These are phyloP conservation scores for Pachycephala philippinensis DNA, from an alignment of 2,113 vertebrate species.

Conservation along the genomic window DNA sequence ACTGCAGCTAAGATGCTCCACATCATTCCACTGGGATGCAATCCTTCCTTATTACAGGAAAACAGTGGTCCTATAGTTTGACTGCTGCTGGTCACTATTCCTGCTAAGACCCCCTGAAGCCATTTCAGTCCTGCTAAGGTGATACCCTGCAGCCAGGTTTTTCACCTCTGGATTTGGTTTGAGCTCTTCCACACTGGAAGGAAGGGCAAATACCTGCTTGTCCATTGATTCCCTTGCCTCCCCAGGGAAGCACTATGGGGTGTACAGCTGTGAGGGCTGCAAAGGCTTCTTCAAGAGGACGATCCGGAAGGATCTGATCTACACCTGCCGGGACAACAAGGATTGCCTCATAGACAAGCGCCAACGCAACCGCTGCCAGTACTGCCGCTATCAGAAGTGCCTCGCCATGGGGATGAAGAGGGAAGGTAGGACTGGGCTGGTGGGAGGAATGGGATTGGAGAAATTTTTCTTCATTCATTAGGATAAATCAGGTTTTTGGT, in stretches of 20 bases:
- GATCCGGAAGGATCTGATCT: constrained; percentile 91
- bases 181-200: rapidly evolving
- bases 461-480: background rate
- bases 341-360: constrained; percentile 95
- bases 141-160: background rate
- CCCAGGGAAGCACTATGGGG: constrained; percentile 95
- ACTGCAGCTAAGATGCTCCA: background rate
- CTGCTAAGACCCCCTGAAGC: background rate
- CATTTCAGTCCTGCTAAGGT: background rate
- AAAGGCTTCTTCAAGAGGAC: constrained; percentile 98
- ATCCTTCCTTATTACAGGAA: background rate
- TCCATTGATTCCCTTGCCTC: background rate
- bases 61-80: background rate
- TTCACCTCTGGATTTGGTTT: background rate
- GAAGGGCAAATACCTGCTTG: background rate
- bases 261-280: constrained; percentile 97
- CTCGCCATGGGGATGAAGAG: constrained; percentile 97
- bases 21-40: background rate
- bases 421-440: constrained; percentile 77
- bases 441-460: background rate
- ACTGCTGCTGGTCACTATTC: background rate
- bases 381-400: constrained; percentile 99
- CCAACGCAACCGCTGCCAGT: constrained; percentile 96
- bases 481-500: background rate
- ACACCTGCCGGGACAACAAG: constrained; percentile 94